Percentiles rank a stretch among this genome's conserved stretches.
phyloP scores from a whole-genome alignment of 2,797 vertebrate species.

The Sebastes hubbsi region DNA sequence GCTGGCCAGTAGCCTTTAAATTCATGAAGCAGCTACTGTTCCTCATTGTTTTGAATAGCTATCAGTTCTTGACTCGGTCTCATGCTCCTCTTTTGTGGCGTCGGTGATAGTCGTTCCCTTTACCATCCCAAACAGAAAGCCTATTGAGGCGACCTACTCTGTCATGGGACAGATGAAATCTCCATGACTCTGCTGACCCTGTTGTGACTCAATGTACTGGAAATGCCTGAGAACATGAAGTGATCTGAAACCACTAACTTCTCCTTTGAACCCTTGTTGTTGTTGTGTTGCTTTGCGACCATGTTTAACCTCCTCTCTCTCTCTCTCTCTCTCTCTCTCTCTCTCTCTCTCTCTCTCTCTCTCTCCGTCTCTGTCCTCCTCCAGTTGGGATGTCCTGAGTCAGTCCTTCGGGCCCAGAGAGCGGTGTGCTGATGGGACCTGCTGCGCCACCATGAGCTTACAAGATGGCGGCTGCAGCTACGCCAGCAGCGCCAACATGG shows the following conservation, averaged over 20 bases:
- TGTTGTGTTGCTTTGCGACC: neutral
- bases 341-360: neutral
- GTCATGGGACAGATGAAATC: constrained; percentile 58
- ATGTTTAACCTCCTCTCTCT: constrained; percentile 4
- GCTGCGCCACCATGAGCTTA: constrained; percentile 93
- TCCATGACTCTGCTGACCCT: constrained; percentile 42
- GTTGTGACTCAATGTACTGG: constrained; percentile 39
- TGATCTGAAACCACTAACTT: constrained; percentile 1
- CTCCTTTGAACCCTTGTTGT: neutral
- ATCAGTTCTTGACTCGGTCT: constrained; percentile 36
- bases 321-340: neutral
- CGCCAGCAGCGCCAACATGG: constrained; percentile 68
- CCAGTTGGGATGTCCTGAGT: constrained; percentile 87
- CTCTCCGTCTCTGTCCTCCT: constrained; percentile 1
- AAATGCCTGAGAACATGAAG: constrained; percentile 5
- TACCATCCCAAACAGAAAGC: constrained; percentile 40
- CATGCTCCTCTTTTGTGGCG: constrained; percentile 23
- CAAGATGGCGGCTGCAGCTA: constrained; percentile 91
- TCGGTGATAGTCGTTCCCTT: constrained; percentile 37
- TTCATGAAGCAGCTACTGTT: constrained; percentile 59
- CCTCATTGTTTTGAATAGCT: constrained; percentile 51
- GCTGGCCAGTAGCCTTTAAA: constrained; percentile 45
- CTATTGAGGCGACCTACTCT: constrained; percentile 36
- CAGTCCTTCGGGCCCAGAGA: constrained; percentile 68
- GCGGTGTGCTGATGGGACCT: constrained; percentile 89